Evolutionary conservation across 2,797 vertebrate species (phyloP), one percentile per base, ranked within the genome.

Genomic region (Taeniopygia guttata): DNA sequence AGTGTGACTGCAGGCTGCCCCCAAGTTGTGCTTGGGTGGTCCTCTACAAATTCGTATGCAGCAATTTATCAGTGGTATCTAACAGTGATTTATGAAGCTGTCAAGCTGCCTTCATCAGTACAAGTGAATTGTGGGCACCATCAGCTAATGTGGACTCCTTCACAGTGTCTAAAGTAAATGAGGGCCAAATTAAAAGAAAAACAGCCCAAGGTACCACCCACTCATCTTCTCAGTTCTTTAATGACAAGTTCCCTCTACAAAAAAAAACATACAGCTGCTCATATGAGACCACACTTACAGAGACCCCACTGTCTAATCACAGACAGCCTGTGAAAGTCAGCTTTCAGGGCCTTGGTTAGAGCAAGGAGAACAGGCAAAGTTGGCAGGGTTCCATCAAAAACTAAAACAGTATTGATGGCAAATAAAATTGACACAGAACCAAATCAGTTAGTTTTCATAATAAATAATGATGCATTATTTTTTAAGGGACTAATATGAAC

Each of bases 31-130:
- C 98, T 97, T 99, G 99, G 99, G 99, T 99, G 99, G 99, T 99
- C 99, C 78, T 51, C 87, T 91, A 97, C 98, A 98, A 97, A 97
- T 98, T 97, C 88, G 97, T 97, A 98, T 98, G 98, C 98, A 96
- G 97, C 98, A 98, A 98, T 98, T 98, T 99, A 98, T 99, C 99
- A 99, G 98, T 96, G 96, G 98, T 97, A 98, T 98, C 98, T 98
- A 97, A 80, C 86, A 58, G 97, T 99, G 98, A 99, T 99, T 99
- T 99, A 99, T 98, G 98, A 98, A 98, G 98, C 98, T 99, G 99
- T 99, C 99, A 98, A 97, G 98, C 98, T 97, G 98, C 98, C 99
- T 98, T 99, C 98, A 98, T 98, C 98, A 95, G 97, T 98, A 98
- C 98, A 97, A 98, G 98, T 98, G 98, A 98, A 98, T 98, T 99